Evolutionary conservation across 2,888 invertebrate species (phyloP), one percentile per base, ranked within the genome.

Genomic region (Drosophila rubida): DNA sequence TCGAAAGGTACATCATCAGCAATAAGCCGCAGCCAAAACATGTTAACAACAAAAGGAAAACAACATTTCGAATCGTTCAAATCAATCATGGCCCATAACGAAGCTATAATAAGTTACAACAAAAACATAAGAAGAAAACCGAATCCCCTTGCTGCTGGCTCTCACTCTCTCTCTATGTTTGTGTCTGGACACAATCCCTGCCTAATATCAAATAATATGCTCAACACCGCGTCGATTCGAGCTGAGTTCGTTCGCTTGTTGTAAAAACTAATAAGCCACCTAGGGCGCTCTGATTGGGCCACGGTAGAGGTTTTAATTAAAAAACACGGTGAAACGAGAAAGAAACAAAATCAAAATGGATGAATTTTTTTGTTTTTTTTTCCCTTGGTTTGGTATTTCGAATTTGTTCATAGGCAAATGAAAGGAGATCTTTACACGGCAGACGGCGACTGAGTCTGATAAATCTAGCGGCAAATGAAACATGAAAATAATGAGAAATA

Each of bases 251-350:
- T 41, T 75, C 48, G 79, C 78, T 81, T 67, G 80, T 83, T 82
- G 88, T 83, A 86, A 83, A 83, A 83, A 85, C 85, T 85, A 89
- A 88, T 89, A 87, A 88, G 89, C 84, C 82, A 86, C 90, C 89
- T 85, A 90, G 87, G 73, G 90, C 85, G 90, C 78, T 87, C 90
- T 90, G 90, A 90, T 90, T 90, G 90, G 87, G 75, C 84, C 81
- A 86, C 74, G 78, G 78, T 78, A 85, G 87, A 87, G 89, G 81
- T 78, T 90, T 90, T 89, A 90, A 89, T 89, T 89, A 88, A 86
- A 80, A 87, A 75, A 85, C 77, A 69, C 37, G 39, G 19, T 66
- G 46, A 55, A 23, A 46, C 30, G 37, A 27, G 39, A 50, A 45
- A 61, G n/a, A 27, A 44, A 44, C 44, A 51, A 35, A 48, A 69